phyloP scores from a whole-genome alignment of 2,113 vertebrate species.

The Cynopterus brachyotis region DNA sequence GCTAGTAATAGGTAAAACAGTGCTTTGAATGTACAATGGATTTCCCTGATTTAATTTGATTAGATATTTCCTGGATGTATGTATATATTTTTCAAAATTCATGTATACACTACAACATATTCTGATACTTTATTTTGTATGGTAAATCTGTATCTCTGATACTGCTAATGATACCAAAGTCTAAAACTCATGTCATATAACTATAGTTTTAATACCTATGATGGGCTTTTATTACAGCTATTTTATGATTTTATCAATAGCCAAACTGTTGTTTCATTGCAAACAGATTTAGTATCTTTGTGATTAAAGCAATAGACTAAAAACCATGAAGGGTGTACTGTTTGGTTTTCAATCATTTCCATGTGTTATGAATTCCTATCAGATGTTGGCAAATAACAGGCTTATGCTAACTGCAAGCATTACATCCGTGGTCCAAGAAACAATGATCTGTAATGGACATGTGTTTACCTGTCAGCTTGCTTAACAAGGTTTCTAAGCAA shows the following conservation, averaged over 20 bases:
- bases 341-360: slow-evolving; percentile 82
- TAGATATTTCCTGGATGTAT: neutral
- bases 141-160: neutral
- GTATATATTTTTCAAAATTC: slow-evolving; percentile 2
- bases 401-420: slow-evolving; percentile 74
- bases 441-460: slow-evolving; percentile 55
- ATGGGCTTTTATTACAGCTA: slow-evolving; percentile 67
- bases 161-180: neutral
- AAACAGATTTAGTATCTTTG: slow-evolving; percentile 80
- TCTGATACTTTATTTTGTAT: neutral
- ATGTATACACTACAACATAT: neutral
- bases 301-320: slow-evolving; percentile 81
- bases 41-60: slow-evolving; percentile 37
- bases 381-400: slow-evolving; percentile 80
- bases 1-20: neutral
- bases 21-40: neutral
- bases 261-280: slow-evolving; percentile 81
- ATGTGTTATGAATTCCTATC: slow-evolving; percentile 85
- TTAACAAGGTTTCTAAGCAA: slow-evolving; percentile 51
- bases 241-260: slow-evolving; percentile 81
- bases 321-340: slow-evolving; percentile 79
- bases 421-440: slow-evolving; percentile 73
- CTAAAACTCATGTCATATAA: neutral
- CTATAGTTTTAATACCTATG: slow-evolving; percentile 66
- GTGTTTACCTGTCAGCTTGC: slow-evolving; percentile 60